Percentiles rank a stretch among this genome's conserved stretches.
Evolutionary conservation across 2,888 invertebrate species (phyloP).

Genomic region (Protonemura montana): DNA sequence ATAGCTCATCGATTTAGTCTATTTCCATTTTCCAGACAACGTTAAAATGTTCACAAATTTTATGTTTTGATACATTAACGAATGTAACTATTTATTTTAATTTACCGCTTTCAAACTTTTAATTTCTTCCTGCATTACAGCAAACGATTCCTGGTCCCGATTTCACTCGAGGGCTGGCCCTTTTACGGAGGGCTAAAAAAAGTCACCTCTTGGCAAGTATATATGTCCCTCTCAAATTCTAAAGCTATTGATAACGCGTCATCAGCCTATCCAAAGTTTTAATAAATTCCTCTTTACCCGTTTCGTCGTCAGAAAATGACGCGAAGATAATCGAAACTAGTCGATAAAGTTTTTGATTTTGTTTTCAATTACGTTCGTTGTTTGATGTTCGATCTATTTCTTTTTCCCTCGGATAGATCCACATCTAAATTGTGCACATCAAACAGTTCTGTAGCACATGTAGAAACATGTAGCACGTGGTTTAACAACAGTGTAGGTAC

Average conservation of each 20-base stretch:
- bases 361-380: background rate
- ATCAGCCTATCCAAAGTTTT: background rate
- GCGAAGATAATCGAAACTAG: background rate
- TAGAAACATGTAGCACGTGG: too few species aligned
- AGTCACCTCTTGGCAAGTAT: background rate
- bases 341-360: background rate
- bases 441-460: background rate
- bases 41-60: background rate
- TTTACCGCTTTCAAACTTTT: background rate
- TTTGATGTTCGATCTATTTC: background rate
- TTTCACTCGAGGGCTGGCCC: background rate
- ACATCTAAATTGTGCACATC: background rate
- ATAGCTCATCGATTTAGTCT: background rate
- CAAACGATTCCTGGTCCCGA: background rate
- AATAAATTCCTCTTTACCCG: constrained; percentile 3
- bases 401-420: background rate
- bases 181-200: background rate
- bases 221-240: background rate
- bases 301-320: background rate
- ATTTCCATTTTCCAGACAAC: background rate
- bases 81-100: background rate
- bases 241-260: background rate
- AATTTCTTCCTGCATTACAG: background rate
- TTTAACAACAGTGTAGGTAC: too few species aligned
- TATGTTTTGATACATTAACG: background rate